Evolutionary conservation across 1,140 invertebrate genomes (phyloP).

Genomic region (Drosophila paulistorum): DNA sequence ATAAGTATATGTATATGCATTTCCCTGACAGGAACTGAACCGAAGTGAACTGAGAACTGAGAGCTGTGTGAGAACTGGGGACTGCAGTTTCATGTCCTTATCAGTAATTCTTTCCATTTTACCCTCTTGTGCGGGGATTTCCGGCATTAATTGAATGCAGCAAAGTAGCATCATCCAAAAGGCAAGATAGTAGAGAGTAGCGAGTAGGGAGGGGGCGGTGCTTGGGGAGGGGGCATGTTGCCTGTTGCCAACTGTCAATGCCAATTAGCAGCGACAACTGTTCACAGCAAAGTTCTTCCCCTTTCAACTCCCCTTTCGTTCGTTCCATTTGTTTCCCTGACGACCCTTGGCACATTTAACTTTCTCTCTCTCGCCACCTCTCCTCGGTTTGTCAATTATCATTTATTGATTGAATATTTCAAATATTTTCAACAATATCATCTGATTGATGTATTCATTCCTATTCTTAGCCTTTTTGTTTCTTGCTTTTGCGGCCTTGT

Average conservation of each 20-base stretch:
- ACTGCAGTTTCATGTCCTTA: slow-evolving; percentile 37
- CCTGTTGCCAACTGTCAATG: slow-evolving; percentile 23
- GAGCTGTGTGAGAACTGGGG: neutral
- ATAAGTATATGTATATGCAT: neutral
- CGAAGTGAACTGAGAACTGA: neutral
- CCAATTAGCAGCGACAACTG: slow-evolving; percentile 38
- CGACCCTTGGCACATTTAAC: slow-evolving; percentile 37
- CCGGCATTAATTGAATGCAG: slow-evolving; percentile 58
- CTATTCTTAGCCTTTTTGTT: neutral
- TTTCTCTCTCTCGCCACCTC: neutral
- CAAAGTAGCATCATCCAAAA: slow-evolving; percentile 27
- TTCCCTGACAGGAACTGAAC: slow-evolving; percentile 10
- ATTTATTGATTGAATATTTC: slow-evolving; percentile 52
- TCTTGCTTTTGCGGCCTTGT: slow-evolving; percentile 18
- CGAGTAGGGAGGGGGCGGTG: neutral
- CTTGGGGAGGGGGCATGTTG: slow-evolving; percentile 9
- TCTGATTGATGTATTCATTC: slow-evolving; percentile 42
- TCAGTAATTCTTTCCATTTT: slow-evolving; percentile 29
- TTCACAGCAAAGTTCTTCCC: neutral
- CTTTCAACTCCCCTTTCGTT: neutral
- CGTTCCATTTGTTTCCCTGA: neutral
- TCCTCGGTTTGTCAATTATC: slow-evolving; percentile 34
- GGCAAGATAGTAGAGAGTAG: neutral
- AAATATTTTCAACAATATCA: slow-evolving; percentile 37
- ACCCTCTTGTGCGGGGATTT: slow-evolving; percentile 40